Conservation (phyloP, 2,888 invertebrate species). For the Agapostemon virescens region DNA sequence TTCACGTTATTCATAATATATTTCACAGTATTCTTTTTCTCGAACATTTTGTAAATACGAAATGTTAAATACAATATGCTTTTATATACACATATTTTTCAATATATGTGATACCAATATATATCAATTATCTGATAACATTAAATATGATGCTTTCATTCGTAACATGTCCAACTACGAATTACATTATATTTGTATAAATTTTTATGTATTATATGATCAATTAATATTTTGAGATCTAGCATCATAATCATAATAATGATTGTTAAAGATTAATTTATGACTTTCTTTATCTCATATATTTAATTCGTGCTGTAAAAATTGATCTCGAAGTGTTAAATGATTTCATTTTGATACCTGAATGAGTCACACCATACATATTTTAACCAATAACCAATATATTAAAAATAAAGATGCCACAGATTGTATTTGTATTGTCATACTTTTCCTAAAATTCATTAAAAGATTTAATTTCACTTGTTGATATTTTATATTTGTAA, state of each 20-base stretch:
- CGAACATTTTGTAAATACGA: not conserved
- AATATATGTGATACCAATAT: not conserved
- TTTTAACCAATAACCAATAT: conserved; percentile 3
- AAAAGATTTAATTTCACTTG: not conserved
- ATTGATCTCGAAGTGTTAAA: not conserved
- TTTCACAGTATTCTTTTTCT: conserved; percentile 11
- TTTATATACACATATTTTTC: not conserved
- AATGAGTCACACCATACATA: not conserved
- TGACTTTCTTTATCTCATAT: not conserved
- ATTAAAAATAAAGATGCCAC: not conserved
- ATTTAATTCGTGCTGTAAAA: not conserved
- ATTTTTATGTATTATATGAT: not conserved
- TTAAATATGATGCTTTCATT: not conserved
- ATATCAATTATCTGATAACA: not conserved
- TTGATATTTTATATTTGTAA: not conserved
- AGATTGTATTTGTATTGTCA: not conserved
- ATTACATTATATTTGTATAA: not conserved
- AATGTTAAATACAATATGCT: not conserved
- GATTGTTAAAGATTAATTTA: too few species aligned
- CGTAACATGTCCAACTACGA: not conserved
- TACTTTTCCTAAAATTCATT: not conserved
- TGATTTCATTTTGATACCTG: not conserved
- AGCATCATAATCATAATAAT: too few species aligned
- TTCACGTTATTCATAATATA: not conserved
- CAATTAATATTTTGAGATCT: not conserved